Conservation (phyloP, 2,113 vertebrate species). For the Misgurnus mizolepis region DNA sequence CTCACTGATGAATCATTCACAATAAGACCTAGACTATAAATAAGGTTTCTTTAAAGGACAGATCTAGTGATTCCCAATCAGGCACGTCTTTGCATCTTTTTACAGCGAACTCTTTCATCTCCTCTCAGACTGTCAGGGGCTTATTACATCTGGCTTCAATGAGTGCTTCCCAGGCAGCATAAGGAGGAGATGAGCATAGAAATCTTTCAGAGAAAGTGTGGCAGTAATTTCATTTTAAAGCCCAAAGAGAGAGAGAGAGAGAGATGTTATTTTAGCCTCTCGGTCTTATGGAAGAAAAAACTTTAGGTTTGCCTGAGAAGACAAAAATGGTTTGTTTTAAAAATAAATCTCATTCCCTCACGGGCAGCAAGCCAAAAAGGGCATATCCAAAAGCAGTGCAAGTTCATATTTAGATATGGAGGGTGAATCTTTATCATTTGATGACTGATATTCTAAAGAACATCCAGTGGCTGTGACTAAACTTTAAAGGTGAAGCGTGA, state of each 20-base stretch:
- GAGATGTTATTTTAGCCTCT: constrained; percentile 36
- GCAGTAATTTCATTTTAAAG: constrained; percentile 54
- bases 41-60: constrained; percentile 11
- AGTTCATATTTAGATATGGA: background rate
- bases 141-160: constrained; percentile 56
- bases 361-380: background rate
- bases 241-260: constrained; percentile 17
- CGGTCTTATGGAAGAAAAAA: constrained; percentile 19
- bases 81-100: constrained; percentile 11
- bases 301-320: constrained; percentile 6
- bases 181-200: constrained; percentile 43
- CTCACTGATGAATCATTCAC: too few relatives aligned
- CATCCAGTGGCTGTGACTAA: background rate
- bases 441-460: background rate
- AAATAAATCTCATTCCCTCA: constrained; percentile 8
- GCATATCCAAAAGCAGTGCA: constrained; percentile 1
- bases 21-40: background rate
- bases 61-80: constrained; percentile 26
- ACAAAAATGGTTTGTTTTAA: constrained; percentile 16
- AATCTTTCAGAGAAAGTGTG: constrained; percentile 55
- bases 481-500: too few relatives aligned
- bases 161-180: constrained; percentile 51
- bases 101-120: constrained; percentile 63
- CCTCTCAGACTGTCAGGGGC: constrained; percentile 58
- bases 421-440: background rate